These are phyloP conservation scores for Spheniscus mendiculus DNA, from an alignment of 2,113 vertebrate species.

Conservation along the genomic window DNA sequence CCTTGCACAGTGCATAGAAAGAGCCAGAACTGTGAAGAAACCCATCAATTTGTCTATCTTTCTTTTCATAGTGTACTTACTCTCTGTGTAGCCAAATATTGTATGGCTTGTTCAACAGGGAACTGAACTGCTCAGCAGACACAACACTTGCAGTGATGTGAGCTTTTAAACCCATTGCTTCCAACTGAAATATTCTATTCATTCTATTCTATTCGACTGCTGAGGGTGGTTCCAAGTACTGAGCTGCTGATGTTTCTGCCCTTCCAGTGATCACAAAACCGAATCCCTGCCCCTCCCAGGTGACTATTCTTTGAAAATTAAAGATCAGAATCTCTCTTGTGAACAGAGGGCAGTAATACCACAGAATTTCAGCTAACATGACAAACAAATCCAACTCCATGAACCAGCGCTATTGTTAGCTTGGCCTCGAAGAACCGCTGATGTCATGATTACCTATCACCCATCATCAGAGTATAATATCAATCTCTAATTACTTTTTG, in stretches of 20 bases:
- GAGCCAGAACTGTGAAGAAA: background rate
- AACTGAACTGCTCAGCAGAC: background rate
- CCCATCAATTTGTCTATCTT: background rate
- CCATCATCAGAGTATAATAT: background rate
- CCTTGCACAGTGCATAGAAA: background rate
- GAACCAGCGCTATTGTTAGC: background rate
- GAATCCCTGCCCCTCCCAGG: background rate
- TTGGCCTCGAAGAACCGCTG: background rate
- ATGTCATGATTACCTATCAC: background rate
- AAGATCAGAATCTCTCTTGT: background rate
- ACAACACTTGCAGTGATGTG: background rate
- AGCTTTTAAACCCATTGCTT: background rate
- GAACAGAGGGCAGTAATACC: background rate
- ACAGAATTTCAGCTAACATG: background rate
- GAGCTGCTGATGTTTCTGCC: background rate
- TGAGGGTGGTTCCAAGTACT: background rate
- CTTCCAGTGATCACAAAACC: background rate
- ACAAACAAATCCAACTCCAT: background rate
- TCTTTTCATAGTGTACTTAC: background rate
- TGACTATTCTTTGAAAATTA: background rate
- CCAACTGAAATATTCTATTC: background rate
- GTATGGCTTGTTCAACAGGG: background rate
- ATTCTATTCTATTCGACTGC: background rate
- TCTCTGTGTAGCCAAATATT: background rate
- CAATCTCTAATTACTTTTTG: slow-evolving; percentile 14